A percentile compares a stretch with the other conserved stretches of the same genome.
Conservation (phyloP, 2,113 vertebrate species). For the Sinocyclocheilus anophthalmus region DNA sequence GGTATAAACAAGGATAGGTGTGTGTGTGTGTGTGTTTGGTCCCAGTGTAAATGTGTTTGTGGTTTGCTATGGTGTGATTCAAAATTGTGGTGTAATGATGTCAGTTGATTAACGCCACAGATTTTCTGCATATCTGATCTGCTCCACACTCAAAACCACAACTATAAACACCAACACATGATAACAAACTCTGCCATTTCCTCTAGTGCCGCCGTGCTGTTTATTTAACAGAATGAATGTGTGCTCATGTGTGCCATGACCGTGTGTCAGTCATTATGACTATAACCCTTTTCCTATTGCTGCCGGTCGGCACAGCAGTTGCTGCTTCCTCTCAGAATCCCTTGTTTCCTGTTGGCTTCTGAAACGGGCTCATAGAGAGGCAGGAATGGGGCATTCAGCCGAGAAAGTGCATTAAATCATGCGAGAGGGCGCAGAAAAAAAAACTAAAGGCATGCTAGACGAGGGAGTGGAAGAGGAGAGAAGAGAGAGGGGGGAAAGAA, state of each 20-base stretch:
- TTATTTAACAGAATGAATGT: conserved; percentile 4
- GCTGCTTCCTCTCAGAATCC: conserved; percentile 13
- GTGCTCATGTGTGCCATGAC: conserved; percentile 1
- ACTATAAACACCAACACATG: conserved; percentile 11
- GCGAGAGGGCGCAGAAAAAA: not conserved
- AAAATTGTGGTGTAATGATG: not conserved
- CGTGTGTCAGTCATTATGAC: conserved; percentile 22
- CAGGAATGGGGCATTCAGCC: not conserved
- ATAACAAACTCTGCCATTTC: conserved; percentile 50
- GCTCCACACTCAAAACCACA: not conserved
- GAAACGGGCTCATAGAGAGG: not conserved
- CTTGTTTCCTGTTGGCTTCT: conserved; percentile 15
- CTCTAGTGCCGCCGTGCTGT: conserved; percentile 27
- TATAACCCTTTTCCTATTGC: conserved; percentile 47
- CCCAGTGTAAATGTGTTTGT: not conserved
- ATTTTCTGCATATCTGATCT: not conserved
- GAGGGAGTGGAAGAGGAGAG: not conserved
- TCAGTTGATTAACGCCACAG: conserved; percentile 1
- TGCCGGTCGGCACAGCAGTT: conserved; percentile 20
- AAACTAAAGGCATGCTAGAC: not conserved
- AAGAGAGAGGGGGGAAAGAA: not conserved
- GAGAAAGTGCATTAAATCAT: conserved; percentile 19
- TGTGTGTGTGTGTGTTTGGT: not conserved
- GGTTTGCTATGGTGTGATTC: not conserved
- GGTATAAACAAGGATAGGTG: not conserved